Conservation (phyloP, 2,888 invertebrate species). For the Euproctis similis region DNA sequence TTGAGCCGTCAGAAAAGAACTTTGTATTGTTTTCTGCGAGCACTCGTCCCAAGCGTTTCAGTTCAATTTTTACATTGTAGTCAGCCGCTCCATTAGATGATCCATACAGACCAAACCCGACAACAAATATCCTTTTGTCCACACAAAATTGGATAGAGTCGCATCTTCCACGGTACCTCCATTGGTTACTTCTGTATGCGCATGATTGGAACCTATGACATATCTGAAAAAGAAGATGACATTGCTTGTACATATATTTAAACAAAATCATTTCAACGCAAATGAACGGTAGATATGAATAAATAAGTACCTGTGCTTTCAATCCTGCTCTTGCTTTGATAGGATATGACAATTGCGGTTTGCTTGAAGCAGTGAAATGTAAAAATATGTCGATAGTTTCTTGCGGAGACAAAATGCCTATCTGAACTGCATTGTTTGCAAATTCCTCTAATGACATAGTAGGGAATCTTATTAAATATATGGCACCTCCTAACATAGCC, state of each 20-base stretch:
- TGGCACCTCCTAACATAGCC: constrained; percentile 83
- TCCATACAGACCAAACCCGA: constrained; percentile 96
- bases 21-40: constrained; percentile 94
- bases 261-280: too few relatives aligned
- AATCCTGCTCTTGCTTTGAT: constrained; percentile 89
- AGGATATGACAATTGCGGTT: constrained; percentile 89
- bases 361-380: constrained; percentile 92
- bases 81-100: constrained; percentile 97
- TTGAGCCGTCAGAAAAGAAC: constrained; percentile 97
- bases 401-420: constrained; percentile 91
- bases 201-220: constrained; percentile 97
- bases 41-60: constrained; percentile 91
- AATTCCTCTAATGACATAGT: constrained; percentile 94
- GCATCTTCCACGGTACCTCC: constrained; percentile 96
- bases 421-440: constrained; percentile 95
- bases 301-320: constrained; percentile 84
- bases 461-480: constrained; percentile 93
- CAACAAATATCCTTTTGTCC: constrained; percentile 95
- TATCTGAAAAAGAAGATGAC: constrained; percentile 72
- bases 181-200: constrained; percentile 97
- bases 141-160: constrained; percentile 98
- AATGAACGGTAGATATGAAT: background rate
- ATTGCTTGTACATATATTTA: background rate
- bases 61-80: constrained; percentile 94
- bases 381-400: constrained; percentile 97